Percentiles rank a stretch among this genome's conserved stretches.
phyloP scores from a whole-genome alignment of 2,113 vertebrate genomes.

The Ceyx melanurus region DNA sequence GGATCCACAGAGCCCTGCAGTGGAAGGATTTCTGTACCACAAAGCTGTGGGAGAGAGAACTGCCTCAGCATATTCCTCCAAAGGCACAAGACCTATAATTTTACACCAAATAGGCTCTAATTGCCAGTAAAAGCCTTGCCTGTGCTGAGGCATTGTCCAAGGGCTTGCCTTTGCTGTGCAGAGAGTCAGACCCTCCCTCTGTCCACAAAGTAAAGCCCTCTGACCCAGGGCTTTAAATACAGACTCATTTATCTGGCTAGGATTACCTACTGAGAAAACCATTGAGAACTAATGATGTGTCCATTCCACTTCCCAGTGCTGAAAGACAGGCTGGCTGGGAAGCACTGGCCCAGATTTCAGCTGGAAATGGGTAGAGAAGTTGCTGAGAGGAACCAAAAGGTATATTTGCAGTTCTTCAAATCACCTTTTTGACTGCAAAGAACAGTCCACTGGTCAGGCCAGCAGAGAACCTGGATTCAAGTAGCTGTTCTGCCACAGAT shows the following conservation, averaged over 20 bases:
- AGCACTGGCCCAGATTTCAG: not conserved
- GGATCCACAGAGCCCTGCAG: not conserved
- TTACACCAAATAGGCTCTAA: constrained; percentile 49
- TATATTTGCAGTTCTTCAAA: not conserved
- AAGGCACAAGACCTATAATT: constrained; percentile 47
- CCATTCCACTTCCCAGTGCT: constrained; percentile 7
- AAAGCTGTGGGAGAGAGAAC: constrained; percentile 43
- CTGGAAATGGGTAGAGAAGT: not conserved
- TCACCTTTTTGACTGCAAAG: not conserved
- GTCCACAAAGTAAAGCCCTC: constrained; percentile 30
- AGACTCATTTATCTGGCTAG: constrained; percentile 41
- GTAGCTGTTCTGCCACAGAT: not conserved
- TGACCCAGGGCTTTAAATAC: constrained; percentile 43
- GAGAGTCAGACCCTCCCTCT: constrained; percentile 23
- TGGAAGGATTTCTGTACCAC: constrained; percentile 15
- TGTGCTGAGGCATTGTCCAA: not conserved
- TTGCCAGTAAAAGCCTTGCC: constrained; percentile 29
- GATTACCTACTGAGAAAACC: constrained; percentile 51
- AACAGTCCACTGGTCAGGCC: not conserved
- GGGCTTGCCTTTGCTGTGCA: not conserved
- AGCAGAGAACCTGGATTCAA: not conserved
- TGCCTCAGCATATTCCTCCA: not conserved
- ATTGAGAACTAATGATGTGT: constrained; percentile 38
- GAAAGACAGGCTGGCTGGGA: not conserved
- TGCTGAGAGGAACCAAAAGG: not conserved